Base-by-base conservation (phyloP, 37 sponge, comb jelly and placozoan genomes). In the Beroe ovata region DNA sequence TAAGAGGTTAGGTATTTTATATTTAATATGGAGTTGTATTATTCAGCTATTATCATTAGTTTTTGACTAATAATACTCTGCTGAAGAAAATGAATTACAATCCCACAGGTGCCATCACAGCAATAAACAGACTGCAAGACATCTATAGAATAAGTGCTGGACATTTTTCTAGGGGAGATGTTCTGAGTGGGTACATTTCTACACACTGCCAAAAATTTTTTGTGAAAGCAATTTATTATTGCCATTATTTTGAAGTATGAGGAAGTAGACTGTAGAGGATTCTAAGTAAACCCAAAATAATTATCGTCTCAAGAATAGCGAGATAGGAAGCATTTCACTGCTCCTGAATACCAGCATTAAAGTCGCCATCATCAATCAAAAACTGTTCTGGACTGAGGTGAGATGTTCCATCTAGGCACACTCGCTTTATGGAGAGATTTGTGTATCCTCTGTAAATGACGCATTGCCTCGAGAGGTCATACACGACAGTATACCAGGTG, bases 51-150 rank as follows among this genome's bases (percentile, higher is more conserved):
- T n/a, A n/a, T n/a, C n/a, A n/a, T n/a, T n/a, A n/a, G n/a, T n/a
- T n/a, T n/a, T n/a, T n/a, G n/a, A n/a, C n/a, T n/a, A n/a, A n/a
- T n/a, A n/a, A n/a, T n/a, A n/a, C n/a, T n/a, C n/a, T n/a, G n/a
- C n/a, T n/a, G n/a, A n/a, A n/a, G n/a, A n/a, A n/a, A n/a, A n/a
- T n/a, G n/a, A n/a, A n/a, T n/a, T n/a, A n/a, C n/a, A n/a, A n/a
- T 58, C 16, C 59, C 16, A 22, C 63, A 61, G 63, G 84, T 36
- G 84, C 84, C 16, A 77, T 77, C 35, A 77, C 25, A 25, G 84
- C 84, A 21, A 77, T 77, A 42, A 42, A 77, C 41, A 22, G 84
- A 77, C 84, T 77, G 47, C 42, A 42, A 23, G 47, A 77, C n/a
- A 77, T 77, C 20, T 77, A 77, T 36, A 77, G 41, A 23, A 77